These are phyloP conservation scores for Prunella strophiata DNA, from an alignment of 2,797 vertebrate species.

Conservation along the genomic window DNA sequence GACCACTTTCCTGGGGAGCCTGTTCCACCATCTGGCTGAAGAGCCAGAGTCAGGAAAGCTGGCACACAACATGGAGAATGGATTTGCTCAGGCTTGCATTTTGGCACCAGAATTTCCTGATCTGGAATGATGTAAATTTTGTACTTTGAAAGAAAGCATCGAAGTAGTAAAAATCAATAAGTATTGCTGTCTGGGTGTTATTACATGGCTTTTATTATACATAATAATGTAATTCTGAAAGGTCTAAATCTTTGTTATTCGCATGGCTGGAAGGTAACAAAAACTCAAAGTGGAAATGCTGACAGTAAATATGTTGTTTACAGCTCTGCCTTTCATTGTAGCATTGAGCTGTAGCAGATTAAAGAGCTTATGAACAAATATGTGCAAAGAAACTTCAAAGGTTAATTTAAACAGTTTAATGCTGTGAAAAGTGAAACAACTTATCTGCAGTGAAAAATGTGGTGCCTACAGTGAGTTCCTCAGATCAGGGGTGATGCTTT, in stretches of 20 bases:
- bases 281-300: not conserved
- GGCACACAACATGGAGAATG: not conserved
- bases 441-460: constrained; percentile 9
- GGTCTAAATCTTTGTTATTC: not conserved
- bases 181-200: not conserved
- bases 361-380: not conserved
- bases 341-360: not conserved
- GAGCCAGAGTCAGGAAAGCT: not conserved
- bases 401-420: constrained; percentile 22
- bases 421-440: not conserved
- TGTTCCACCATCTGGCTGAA: not conserved
- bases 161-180: not conserved
- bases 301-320: not conserved
- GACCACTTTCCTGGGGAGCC: not conserved
- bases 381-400: not conserved
- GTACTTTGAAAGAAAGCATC: not conserved
- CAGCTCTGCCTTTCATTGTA: not conserved
- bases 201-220: not conserved
- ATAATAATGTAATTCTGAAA: not conserved
- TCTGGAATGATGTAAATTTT: not conserved
- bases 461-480: not conserved
- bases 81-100: not conserved
- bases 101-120: not conserved
- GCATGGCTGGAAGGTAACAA: not conserved
- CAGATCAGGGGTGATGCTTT: not conserved